These are phyloP conservation scores for Leucopternis melanops DNA, from an alignment of 2,113 vertebrate species.

Conservation along the genomic window DNA sequence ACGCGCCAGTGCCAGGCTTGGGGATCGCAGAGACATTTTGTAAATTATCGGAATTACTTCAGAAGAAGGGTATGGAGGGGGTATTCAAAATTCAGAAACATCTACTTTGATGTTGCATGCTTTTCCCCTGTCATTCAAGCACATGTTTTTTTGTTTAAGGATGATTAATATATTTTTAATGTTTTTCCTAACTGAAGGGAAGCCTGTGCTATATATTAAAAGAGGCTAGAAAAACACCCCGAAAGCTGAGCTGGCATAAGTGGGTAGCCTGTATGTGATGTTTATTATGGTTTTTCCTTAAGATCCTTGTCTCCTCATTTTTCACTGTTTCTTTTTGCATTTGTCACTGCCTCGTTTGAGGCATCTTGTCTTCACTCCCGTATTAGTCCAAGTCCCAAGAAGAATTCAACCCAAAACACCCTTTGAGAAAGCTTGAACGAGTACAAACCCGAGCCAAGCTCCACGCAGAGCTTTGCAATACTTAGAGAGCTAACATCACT, in stretches of 20 bases:
- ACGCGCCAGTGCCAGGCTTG: background rate
- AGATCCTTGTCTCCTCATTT: slow-evolving; percentile 40
- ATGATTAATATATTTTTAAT: slow-evolving; percentile 64
- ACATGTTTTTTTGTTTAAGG: slow-evolving; percentile 55
- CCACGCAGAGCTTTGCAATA: background rate
- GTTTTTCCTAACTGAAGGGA: slow-evolving; percentile 47
- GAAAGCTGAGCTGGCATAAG: slow-evolving; percentile 47
- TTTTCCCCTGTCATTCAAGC: slow-evolving; percentile 40
- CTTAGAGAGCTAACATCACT: background rate
- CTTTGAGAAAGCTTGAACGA: background rate
- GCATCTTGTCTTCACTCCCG: slow-evolving; percentile 8
- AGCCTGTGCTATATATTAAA: slow-evolving; percentile 56
- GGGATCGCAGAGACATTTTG: background rate
- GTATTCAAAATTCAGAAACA: background rate
- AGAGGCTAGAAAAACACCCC: slow-evolving; percentile 37
- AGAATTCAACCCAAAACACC: background rate
- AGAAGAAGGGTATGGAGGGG: background rate
- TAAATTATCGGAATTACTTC: background rate
- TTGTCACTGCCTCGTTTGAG: slow-evolving; percentile 19
- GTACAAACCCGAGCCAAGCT: background rate
- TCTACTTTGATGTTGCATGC: background rate
- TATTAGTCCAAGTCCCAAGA: background rate
- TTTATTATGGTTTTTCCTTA: slow-evolving; percentile 52
- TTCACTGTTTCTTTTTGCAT: slow-evolving; percentile 38
- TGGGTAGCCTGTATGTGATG: background rate